Conservation (phyloP, 2,113 vertebrate species). For the Melierax canorus region DNA sequence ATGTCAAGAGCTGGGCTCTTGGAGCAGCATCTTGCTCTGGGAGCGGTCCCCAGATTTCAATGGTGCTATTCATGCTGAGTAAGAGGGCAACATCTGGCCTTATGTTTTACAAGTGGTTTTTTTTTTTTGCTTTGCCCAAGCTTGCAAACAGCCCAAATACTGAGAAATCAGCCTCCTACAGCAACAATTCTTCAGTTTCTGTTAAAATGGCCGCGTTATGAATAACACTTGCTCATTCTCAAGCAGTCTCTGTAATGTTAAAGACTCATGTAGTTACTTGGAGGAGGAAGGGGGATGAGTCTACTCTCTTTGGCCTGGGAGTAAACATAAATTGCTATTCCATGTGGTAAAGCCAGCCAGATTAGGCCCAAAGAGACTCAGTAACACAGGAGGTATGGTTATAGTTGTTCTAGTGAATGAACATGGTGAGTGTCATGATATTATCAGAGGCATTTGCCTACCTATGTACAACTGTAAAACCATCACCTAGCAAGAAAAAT, state of each 20-base stretch:
- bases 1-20: background rate
- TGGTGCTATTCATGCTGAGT: background rate
- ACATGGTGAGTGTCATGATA: rapidly evolving
- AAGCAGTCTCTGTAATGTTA: background rate
- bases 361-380: background rate
- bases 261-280: background rate
- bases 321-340: background rate
- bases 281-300: background rate
- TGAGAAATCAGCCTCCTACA: background rate
- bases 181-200: background rate
- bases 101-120: background rate
- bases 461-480: background rate
- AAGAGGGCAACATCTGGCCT: background rate
- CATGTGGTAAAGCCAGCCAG: background rate
- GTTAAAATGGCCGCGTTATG: background rate
- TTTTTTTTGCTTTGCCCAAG: background rate
- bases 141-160: background rate
- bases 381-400: background rate
- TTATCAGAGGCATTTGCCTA: background rate
- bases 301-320: background rate
- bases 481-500: background rate
- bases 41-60: background rate
- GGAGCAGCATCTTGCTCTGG: background rate
- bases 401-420: background rate
- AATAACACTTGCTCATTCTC: background rate